Conservation (phyloP, 2,797 vertebrate genomes). For the Falco cherrug region DNA sequence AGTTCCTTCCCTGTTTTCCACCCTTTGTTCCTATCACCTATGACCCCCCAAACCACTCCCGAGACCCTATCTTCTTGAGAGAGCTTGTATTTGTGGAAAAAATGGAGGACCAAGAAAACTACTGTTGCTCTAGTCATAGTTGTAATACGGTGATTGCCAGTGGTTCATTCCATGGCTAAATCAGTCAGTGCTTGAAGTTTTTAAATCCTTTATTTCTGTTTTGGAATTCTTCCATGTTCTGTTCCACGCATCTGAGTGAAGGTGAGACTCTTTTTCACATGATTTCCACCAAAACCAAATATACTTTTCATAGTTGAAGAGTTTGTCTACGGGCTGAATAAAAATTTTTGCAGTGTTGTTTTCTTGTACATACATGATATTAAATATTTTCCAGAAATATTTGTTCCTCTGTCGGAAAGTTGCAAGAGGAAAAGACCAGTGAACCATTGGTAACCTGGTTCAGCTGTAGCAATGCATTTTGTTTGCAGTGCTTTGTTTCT, state of each 20-base stretch:
- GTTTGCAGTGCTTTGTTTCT: conserved; percentile 35
- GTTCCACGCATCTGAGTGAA: background rate
- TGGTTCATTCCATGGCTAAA: background rate
- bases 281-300: background rate
- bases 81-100: background rate
- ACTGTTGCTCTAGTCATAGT: background rate
- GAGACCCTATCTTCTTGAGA: background rate
- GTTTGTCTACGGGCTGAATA: background rate
- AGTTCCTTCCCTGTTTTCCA: background rate
- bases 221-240: background rate
- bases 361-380: background rate
- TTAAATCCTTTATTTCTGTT: background rate
- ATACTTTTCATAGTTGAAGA: background rate
- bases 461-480: background rate
- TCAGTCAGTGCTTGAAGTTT: background rate
- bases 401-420: background rate
- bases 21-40: background rate
- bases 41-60: background rate
- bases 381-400: background rate
- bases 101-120: background rate
- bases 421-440: background rate
- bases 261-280: background rate
- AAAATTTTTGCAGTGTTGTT: background rate
- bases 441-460: background rate
- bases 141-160: background rate